Conservation (phyloP, 2,113 vertebrate genomes). For the Carettochelys insculpta region DNA sequence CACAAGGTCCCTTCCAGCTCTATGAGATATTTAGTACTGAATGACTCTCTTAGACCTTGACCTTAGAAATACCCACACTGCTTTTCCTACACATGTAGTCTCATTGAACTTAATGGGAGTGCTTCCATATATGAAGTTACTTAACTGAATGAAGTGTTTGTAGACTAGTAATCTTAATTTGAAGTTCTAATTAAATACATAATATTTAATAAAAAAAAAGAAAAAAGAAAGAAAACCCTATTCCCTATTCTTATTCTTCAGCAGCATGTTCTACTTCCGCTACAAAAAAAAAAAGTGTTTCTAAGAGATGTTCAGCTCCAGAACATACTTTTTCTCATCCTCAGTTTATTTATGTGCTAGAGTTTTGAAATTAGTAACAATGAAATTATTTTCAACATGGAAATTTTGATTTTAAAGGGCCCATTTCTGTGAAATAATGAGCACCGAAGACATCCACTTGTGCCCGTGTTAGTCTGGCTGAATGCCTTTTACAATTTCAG, state of each 20-base stretch:
- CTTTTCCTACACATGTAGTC: slow-evolving; percentile 13
- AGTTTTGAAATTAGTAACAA: not conserved
- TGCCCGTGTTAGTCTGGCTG: not conserved
- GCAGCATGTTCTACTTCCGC: not conserved
- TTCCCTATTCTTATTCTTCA: not conserved
- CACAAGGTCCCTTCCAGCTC: too few species aligned
- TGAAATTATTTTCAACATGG: not conserved
- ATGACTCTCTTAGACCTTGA: slow-evolving; percentile 21
- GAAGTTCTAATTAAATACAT: slow-evolving; percentile 35
- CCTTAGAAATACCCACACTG: slow-evolving; percentile 36
- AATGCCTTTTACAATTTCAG: slow-evolving; percentile 31
- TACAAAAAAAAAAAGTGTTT: not conserved
- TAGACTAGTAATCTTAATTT: not conserved
- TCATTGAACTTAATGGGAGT: slow-evolving; percentile 44
- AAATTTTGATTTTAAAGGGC: not conserved
- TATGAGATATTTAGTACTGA: slow-evolving; percentile 29
- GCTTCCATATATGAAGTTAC: slow-evolving; percentile 22
- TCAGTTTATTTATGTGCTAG: not conserved
- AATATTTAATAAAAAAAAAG: too few species aligned
- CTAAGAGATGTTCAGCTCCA: not conserved
- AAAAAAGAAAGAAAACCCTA: not conserved
- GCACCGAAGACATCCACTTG: not conserved
- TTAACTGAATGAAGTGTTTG: not conserved
- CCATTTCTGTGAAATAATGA: not conserved
- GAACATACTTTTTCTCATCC: not conserved